Evolutionary conservation across 2,888 invertebrate genomes (phyloP), one percentile per base, ranked within the genome.

Genomic region (Oxytorus armatus): DNA sequence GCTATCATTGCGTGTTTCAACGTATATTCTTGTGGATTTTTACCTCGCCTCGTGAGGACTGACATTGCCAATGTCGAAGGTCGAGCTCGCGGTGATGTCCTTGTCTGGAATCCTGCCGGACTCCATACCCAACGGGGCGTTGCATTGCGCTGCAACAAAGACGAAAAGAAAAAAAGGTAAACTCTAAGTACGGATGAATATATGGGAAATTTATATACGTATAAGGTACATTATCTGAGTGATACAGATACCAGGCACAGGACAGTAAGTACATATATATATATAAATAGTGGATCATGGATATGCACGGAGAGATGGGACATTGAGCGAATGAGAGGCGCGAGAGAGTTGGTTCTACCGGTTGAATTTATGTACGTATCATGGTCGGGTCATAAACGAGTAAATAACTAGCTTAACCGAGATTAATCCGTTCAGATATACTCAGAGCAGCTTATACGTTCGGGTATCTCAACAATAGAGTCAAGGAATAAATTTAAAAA

Each of bases 11-110:
- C n/a, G n/a, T n/a, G n/a, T n/a, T n/a, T n/a, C n/a, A n/a, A n/a
- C n/a, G n/a, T n/a, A n/a, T n/a, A n/a, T n/a, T n/a, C n/a, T n/a
- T n/a, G n/a, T n/a, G n/a, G n/a, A n/a, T n/a, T n/a, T 93, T 82
- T 90, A 95, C 95, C 95, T 93, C 84, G 94, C 95, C 87, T 94
- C 93, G 85, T 93, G 93, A 33, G 95, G 95, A 75, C 95, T 95
- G 69, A 95, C 95, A 85, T 94, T 94, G 82, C 93, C 93, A 85
- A 93, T 92, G 90, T 95, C 95, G 90, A 94, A 95, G 81, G 94
- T 94, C 53, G 95, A 94, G 86, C 94, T 95, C 81, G 95, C 95
- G 16, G 93, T 92, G 88, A 95, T 93, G 90, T 95, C 94, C 83
- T 92, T 92, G 90, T 95, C 94, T 81, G 92, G 92, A 84, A 95